Evolutionary conservation across 2,888 invertebrate genomes (phyloP).

Genomic region (Erynnis tages): DNA sequence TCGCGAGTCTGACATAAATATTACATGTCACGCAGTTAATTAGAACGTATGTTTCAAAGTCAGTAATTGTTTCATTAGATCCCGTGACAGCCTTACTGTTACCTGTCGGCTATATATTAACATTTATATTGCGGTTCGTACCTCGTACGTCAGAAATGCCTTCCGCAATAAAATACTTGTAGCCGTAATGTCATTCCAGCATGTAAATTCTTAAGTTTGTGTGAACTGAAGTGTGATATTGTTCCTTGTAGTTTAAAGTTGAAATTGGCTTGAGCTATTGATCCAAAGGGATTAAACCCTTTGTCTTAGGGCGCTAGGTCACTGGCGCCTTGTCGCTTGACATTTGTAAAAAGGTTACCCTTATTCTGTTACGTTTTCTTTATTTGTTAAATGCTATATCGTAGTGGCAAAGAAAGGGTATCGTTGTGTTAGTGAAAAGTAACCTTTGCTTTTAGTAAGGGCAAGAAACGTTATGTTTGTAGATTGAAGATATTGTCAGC

Average conservation of each 20-base stretch:
- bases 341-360: slow-evolving; percentile 78
- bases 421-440: slow-evolving; percentile 60
- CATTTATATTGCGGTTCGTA: slow-evolving; percentile 60
- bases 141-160: slow-evolving; percentile 54
- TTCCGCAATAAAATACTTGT: slow-evolving; percentile 55
- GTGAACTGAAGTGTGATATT: slow-evolving; percentile 23
- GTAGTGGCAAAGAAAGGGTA: slow-evolving; percentile 69
- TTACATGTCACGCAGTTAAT: slow-evolving; percentile 24
- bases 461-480: slow-evolving; percentile 32
- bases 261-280: slow-evolving; percentile 47
- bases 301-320: slow-evolving; percentile 74
- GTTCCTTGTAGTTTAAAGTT: slow-evolving; percentile 46
- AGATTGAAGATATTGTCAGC: too few relatives aligned
- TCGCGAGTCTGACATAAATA: slow-evolving; percentile 15
- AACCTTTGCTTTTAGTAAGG: slow-evolving; percentile 60
- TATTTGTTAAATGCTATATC: slow-evolving; percentile 63
- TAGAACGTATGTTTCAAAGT: slow-evolving; percentile 17
- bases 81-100: slow-evolving; percentile 36
- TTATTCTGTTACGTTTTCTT: slow-evolving; percentile 68
- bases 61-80: slow-evolving; percentile 27
- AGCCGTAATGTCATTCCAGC: slow-evolving; percentile 56
- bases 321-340: slow-evolving; percentile 66
- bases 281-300: slow-evolving; percentile 69
- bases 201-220: slow-evolving; percentile 42
- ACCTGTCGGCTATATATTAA: slow-evolving; percentile 66